Percentiles rank a stretch among this genome's conserved stretches.
Evolutionary conservation across 2,888 invertebrate genomes (phyloP).

Genomic region (Gerris lacustris): DNA sequence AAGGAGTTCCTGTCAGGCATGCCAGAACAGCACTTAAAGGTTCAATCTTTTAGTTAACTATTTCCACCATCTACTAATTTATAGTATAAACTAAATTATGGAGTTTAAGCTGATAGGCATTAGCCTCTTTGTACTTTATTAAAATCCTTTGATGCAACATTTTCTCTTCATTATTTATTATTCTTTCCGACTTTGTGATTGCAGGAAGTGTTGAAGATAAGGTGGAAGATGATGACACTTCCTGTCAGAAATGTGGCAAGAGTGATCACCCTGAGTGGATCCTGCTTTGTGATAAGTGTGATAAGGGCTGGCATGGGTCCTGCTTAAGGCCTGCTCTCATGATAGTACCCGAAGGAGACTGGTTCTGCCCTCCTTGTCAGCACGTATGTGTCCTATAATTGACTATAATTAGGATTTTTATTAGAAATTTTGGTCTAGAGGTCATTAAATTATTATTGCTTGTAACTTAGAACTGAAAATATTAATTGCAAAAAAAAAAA

Average conservation of each 20-base stretch:
- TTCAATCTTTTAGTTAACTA: slow-evolving; percentile 32
- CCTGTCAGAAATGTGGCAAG: slow-evolving; percentile 81
- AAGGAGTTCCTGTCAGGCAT: slow-evolving; percentile 58
- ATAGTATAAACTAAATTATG: too few species aligned
- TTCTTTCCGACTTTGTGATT: too few species aligned
- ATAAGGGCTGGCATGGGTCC: slow-evolving; percentile 86
- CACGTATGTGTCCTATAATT: slow-evolving; percentile 53
- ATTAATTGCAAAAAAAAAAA: too few species aligned
- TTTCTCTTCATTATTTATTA: too few species aligned
- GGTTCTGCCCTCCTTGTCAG: slow-evolving; percentile 96
- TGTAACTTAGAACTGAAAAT: too few species aligned
- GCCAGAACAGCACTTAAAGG: slow-evolving; percentile 77
- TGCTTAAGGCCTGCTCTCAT: slow-evolving; percentile 86
- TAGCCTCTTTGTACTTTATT: background rate
- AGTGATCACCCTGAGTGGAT: slow-evolving; percentile 95
- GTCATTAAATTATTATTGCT: too few species aligned
- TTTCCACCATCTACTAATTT: too few species aligned
- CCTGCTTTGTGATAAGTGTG: slow-evolving; percentile 68
- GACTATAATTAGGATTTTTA: background rate
- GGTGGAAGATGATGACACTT: slow-evolving; percentile 47
- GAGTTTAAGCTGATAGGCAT: too few species aligned
- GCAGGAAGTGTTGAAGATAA: slow-evolving; percentile 15
- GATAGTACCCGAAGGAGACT: slow-evolving; percentile 91
- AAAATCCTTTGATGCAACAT: too few species aligned
- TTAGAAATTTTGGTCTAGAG: background rate